A percentile compares a stretch with the other conserved stretches of the same genome.
Evolutionary conservation across 2,888 invertebrate genomes (phyloP).

Genomic region (Himalopsyche tibetana): DNA sequence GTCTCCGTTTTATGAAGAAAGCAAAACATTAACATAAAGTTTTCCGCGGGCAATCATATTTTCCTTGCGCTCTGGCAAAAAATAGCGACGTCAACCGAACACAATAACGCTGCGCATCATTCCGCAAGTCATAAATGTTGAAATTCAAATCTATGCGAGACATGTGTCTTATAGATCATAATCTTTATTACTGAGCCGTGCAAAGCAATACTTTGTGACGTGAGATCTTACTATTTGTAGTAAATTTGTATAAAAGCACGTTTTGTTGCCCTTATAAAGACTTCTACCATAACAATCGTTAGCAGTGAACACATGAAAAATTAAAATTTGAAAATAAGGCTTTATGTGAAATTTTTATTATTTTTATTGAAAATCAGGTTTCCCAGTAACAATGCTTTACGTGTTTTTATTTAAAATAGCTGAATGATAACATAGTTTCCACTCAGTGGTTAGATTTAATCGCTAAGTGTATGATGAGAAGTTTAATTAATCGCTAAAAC

Average conservation of each 20-base stretch:
- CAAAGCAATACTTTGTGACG: constrained; percentile 49
- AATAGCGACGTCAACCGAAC: constrained; percentile 53
- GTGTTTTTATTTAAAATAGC: too few relatives aligned
- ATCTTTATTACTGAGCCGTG: constrained; percentile 61
- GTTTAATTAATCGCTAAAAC: too few relatives aligned
- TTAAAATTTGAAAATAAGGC: too few relatives aligned
- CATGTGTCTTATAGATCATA: constrained; percentile 64
- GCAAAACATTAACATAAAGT: constrained; percentile 65
- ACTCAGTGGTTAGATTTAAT: too few relatives aligned
- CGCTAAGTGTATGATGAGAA: too few relatives aligned
- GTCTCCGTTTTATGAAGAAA: constrained; percentile 64
- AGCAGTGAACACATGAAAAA: too few relatives aligned
- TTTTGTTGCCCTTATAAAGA: background rate
- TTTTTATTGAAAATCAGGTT: too few relatives aligned
- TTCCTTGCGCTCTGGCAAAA: constrained; percentile 45
- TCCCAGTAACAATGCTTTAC: too few relatives aligned
- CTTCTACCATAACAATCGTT: too few relatives aligned
- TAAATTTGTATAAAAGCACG: background rate
- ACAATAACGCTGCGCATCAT: constrained; percentile 58
- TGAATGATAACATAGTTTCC: too few relatives aligned
- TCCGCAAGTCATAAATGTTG: constrained; percentile 59
- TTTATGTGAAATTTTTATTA: too few relatives aligned
- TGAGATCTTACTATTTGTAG: background rate
- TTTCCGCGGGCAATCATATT: constrained; percentile 60
- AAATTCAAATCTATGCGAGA: constrained; percentile 58